Evolutionary conservation across 2,113 vertebrate genomes (phyloP).

Genomic region (Argyrosomus japonicus): DNA sequence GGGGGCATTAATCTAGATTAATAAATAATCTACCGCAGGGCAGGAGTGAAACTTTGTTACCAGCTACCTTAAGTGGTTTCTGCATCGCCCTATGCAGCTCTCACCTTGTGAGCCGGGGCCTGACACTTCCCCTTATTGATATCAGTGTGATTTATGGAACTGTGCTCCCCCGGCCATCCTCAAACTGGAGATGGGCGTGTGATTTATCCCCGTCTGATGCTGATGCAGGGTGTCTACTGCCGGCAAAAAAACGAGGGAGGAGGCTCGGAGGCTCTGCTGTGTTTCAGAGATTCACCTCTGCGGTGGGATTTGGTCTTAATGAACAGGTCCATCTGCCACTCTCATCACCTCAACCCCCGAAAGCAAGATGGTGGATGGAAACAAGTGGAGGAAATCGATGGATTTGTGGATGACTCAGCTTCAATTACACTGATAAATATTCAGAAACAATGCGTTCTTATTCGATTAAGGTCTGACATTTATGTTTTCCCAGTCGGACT

Average conservation of each 20-base stretch:
- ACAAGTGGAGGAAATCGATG: slow-evolving; percentile 29
- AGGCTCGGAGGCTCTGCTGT: slow-evolving; percentile 8
- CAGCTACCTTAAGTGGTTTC: slow-evolving; percentile 70
- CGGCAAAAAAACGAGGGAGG: slow-evolving; percentile 47
- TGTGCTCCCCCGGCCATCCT: slow-evolving; percentile 61
- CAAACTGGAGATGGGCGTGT: slow-evolving; percentile 68
- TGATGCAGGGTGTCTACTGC: slow-evolving; percentile 45
- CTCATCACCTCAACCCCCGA: not conserved
- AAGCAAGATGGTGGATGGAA: not conserved
- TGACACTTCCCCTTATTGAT: slow-evolving; percentile 81
- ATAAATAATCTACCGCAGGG: slow-evolving; percentile 69
- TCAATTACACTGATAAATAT: slow-evolving; percentile 34
- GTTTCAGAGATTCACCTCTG: slow-evolving; percentile 23
- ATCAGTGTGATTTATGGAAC: slow-evolving; percentile 80
- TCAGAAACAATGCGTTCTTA: slow-evolving; percentile 25
- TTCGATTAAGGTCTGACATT: slow-evolving; percentile 52
- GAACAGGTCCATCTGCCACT: slow-evolving; percentile 38
- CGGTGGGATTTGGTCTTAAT: slow-evolving; percentile 49
- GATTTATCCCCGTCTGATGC: slow-evolving; percentile 71
- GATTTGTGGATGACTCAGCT: slow-evolving; percentile 43
- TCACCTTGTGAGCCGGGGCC: slow-evolving; percentile 62
- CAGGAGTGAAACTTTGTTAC: slow-evolving; percentile 75
- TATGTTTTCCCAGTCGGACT: slow-evolving; percentile 41
- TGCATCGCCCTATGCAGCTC: slow-evolving; percentile 56
- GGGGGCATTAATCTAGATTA: slow-evolving; percentile 66